phyloP scores from a whole-genome alignment of 2,113 vertebrate genomes.

The Rhinogobius similis region DNA sequence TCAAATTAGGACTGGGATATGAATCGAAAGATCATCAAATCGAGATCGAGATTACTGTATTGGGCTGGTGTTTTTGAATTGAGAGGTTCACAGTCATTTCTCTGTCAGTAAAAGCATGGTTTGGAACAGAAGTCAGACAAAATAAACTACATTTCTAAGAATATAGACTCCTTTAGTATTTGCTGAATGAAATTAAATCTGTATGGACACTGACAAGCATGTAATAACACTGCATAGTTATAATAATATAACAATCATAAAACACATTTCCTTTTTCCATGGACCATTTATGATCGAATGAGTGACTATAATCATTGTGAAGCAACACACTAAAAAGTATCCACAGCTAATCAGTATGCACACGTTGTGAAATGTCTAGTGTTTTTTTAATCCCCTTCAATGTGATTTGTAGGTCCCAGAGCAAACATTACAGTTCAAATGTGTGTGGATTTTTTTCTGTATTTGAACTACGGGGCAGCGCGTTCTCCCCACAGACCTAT shows the following conservation, averaged over 20 bases:
- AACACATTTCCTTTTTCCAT: too few relatives aligned
- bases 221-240: too few relatives aligned
- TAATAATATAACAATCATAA: too few relatives aligned
- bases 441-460: background rate
- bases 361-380: background rate
- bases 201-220: background rate
- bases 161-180: background rate
- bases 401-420: background rate
- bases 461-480: background rate
- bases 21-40: too few relatives aligned
- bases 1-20: too few relatives aligned
- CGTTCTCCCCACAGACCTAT: background rate
- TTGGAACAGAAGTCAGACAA: too few relatives aligned
- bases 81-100: too few relatives aligned
- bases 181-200: background rate
- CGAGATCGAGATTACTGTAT: too few relatives aligned
- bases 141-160: background rate
- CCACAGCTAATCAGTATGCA: background rate
- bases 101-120: too few relatives aligned
- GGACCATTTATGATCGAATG: background rate
- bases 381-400: background rate
- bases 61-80: too few relatives aligned
- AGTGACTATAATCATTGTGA: background rate
- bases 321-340: background rate
- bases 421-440: constrained; percentile 1